phyloP scores from a whole-genome alignment of 2,888 invertebrate genomes.

The Drosophila formosana region DNA sequence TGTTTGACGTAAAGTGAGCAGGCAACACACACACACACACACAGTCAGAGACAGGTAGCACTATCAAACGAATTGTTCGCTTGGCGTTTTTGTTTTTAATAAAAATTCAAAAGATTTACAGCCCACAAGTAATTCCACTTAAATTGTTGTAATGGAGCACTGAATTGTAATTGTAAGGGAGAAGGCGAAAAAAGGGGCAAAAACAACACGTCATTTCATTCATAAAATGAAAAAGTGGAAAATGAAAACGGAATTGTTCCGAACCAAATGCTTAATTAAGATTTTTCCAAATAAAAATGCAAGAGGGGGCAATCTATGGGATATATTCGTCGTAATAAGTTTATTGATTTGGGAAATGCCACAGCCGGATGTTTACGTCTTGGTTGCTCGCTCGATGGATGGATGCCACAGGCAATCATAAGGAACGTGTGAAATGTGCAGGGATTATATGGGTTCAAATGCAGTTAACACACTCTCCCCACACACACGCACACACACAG shows the following conservation, averaged over 20 bases:
- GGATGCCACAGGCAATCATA: constrained; percentile 39
- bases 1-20: constrained; percentile 59
- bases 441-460: constrained; percentile 50
- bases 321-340: constrained; percentile 60
- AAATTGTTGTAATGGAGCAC: constrained; percentile 62
- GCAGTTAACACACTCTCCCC: constrained; percentile 6
- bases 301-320: constrained; percentile 31
- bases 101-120: constrained; percentile 79
- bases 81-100: constrained; percentile 72
- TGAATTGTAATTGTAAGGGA: neutral
- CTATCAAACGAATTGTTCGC: constrained; percentile 73
- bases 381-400: constrained; percentile 40
- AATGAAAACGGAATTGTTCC: constrained; percentile 17
- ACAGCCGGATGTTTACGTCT: constrained; percentile 73
- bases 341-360: constrained; percentile 78
- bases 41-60: constrained; percentile 38
- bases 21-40: neutral
- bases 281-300: constrained; percentile 69
- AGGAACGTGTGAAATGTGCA: constrained; percentile 71
- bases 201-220: constrained; percentile 56
- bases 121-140: constrained; percentile 75
- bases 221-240: constrained; percentile 57
- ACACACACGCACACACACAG: neutral
- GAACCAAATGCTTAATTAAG: constrained; percentile 69
- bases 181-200: neutral